Conservation (phyloP, 2,888 invertebrate species). For the Linyphia triangularis region DNA sequence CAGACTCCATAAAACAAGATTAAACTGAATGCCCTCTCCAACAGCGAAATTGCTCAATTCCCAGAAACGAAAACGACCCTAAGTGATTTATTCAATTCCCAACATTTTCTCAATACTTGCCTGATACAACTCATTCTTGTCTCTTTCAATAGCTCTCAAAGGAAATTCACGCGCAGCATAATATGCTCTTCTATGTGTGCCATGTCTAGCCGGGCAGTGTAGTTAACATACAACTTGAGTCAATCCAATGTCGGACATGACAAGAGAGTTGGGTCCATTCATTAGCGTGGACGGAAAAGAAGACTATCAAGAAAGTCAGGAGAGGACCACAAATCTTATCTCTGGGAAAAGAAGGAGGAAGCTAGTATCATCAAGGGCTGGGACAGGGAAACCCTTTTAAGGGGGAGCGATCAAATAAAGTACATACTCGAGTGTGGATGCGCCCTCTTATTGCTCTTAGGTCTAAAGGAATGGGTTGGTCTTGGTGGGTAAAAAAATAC, state of each 20-base stretch:
- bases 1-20: no score
- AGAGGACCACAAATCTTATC: conserved; percentile 36
- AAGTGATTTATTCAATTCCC: no score
- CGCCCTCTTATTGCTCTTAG: not conserved
- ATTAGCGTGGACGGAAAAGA: not conserved
- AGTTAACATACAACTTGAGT: conserved; percentile 25
- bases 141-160: not conserved
- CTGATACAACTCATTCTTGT: no score
- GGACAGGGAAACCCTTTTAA: conserved; percentile 61
- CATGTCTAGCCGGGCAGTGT: not conserved
- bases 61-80: no score
- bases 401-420: conserved; percentile 34
- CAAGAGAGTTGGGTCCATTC: conserved; percentile 11
- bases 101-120: no score
- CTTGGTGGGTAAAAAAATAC: not conserved
- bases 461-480: not conserved
- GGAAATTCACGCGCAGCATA: not conserved
- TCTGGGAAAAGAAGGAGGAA: conserved; percentile 5
- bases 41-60: no score
- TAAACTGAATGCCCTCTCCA: no score
- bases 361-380: not conserved
- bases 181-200: not conserved
- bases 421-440: not conserved
- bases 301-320: conserved; percentile 1
- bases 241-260: conserved; percentile 24